phyloP scores from a whole-genome alignment of 2,888 invertebrate species.

The Eulithis testata region DNA sequence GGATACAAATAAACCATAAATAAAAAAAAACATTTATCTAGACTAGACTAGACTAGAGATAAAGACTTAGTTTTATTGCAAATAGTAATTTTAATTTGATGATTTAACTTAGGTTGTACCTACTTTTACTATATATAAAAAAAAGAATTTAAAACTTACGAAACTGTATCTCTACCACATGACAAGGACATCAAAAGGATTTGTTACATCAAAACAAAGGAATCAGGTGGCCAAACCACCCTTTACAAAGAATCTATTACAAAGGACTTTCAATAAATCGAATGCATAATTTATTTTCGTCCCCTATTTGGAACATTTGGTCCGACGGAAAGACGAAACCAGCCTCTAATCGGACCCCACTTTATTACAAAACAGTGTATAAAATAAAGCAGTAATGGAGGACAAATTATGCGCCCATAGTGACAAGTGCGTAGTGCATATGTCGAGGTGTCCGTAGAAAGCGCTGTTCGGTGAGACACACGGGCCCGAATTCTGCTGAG shows the following conservation, averaged over 20 bases:
- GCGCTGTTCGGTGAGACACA: constrained; percentile 56
- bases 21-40: too few relatives aligned
- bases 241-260: constrained; percentile 70
- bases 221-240: constrained; percentile 63
- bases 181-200: constrained; percentile 38
- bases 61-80: too few relatives aligned
- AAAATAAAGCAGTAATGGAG: constrained; percentile 76
- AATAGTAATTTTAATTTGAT: too few relatives aligned
- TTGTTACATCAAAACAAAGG: constrained; percentile 53
- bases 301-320: constrained; percentile 74
- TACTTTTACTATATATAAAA: not conserved
- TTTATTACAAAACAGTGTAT: constrained; percentile 64
- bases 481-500: constrained; percentile 25
- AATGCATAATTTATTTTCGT: constrained; percentile 77
- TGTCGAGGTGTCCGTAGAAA: constrained; percentile 78
- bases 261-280: constrained; percentile 75
- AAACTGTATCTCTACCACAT: constrained; percentile 28
- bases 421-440: constrained; percentile 80
- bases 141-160: not conserved
- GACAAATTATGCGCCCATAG: constrained; percentile 76
- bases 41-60: too few relatives aligned
- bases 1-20: too few relatives aligned
- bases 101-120: too few relatives aligned
- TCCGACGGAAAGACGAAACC: constrained; percentile 76
- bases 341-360: constrained; percentile 75